These are phyloP conservation scores for Heliconius nattereri DNA, from an alignment of 1,140 invertebrate genomes.

Conservation along the genomic window DNA sequence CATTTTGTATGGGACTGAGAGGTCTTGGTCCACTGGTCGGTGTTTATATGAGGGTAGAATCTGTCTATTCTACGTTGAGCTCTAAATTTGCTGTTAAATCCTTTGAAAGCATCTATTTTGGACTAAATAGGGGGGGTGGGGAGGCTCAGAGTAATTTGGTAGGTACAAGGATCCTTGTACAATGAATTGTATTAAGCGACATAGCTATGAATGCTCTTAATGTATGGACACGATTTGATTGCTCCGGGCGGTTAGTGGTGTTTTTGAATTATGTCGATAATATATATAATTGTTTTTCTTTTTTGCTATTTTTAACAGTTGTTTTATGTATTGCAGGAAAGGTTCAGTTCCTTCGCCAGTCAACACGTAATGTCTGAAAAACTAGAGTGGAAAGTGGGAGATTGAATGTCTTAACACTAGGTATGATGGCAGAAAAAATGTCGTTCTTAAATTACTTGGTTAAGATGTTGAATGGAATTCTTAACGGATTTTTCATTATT, in stretches of 20 bases:
- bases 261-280: neutral
- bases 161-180: slow-evolving; percentile 62
- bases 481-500: too few species aligned
- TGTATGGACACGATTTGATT: slow-evolving; percentile 75
- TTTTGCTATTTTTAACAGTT: too few species aligned
- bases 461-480: too few species aligned
- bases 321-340: too few species aligned
- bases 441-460: too few species aligned
- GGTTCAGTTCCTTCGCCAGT: too few species aligned
- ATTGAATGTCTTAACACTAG: too few species aligned
- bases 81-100: slow-evolving; percentile 34
- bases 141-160: slow-evolving; percentile 47
- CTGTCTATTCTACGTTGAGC: slow-evolving; percentile 49
- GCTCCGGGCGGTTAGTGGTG: slow-evolving; percentile 58
- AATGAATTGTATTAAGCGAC: slow-evolving; percentile 77
- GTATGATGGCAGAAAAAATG: too few species aligned
- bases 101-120: slow-evolving; percentile 32
- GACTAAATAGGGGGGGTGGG: slow-evolving; percentile 35
- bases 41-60: slow-evolving; percentile 53
- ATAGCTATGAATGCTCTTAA: slow-evolving; percentile 72
- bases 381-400: too few species aligned
- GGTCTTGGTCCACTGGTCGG: slow-evolving; percentile 48
- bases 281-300: neutral
- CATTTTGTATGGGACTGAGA: slow-evolving; percentile 34
- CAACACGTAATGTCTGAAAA: too few species aligned